Conservation (phyloP, 2,113 vertebrate genomes). For the Hipposideros armiger region DNA sequence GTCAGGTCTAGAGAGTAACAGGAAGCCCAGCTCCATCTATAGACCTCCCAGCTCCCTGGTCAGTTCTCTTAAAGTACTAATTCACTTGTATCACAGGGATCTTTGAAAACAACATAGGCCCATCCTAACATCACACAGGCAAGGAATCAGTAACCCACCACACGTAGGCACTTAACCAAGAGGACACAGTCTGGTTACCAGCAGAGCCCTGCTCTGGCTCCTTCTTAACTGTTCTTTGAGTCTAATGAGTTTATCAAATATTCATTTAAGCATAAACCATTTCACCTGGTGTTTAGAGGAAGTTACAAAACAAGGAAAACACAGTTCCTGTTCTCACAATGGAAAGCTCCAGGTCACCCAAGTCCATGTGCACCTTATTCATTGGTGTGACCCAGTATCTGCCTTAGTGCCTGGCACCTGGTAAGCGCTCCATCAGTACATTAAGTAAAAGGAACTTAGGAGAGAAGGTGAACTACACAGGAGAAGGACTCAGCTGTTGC, state of each 20-base stretch:
- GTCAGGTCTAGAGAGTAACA: no score
- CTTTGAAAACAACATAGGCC: background rate
- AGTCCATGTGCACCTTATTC: accelerated
- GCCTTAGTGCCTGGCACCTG: background rate
- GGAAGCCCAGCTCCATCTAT: no score
- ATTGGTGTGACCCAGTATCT: background rate
- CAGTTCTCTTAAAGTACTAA: no score
- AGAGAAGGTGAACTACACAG: background rate
- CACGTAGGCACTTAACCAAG: background rate
- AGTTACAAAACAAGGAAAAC: background rate
- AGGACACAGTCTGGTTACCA: background rate
- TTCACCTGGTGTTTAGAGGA: background rate
- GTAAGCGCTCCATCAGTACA: background rate
- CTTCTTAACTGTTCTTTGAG: background rate
- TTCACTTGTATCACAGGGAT: background rate
- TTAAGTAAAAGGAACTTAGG: background rate
- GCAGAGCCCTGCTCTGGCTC: background rate
- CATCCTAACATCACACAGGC: background rate
- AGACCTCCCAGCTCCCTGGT: no score
- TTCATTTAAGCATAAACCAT: background rate
- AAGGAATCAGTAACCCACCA: background rate
- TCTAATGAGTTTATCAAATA: background rate
- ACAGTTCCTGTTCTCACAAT: background rate
- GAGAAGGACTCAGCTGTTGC: background rate
- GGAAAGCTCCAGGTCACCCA: background rate